Conservation (phyloP, 2,797 vertebrate genomes). For the Garrulus glandarius region DNA sequence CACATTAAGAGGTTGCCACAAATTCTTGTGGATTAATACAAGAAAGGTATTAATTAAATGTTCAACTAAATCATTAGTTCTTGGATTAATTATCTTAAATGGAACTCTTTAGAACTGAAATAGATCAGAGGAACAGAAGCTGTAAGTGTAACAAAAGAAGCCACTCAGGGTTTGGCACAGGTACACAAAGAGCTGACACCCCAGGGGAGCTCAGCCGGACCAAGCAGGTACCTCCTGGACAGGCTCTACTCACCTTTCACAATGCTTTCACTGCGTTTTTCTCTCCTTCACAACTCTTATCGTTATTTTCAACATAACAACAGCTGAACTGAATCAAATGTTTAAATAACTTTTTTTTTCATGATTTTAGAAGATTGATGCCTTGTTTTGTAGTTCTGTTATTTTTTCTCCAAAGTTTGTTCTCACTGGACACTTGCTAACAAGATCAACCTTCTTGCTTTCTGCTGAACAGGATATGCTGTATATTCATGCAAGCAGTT, state of each 20-base stretch:
- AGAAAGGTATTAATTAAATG: not conserved
- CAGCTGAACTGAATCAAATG: not conserved
- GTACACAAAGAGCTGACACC: not conserved
- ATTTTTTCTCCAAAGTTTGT: not conserved
- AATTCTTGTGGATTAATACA: not conserved
- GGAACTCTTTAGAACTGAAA: not conserved
- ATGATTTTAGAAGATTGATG: not conserved
- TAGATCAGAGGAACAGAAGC: not conserved
- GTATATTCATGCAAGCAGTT: not conserved
- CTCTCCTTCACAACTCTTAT: not conserved
- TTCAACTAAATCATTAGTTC: not conserved
- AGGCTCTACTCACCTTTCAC: not conserved
- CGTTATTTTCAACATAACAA: not conserved
- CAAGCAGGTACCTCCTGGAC: not conserved
- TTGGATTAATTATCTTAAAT: not conserved
- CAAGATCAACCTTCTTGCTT: not conserved
- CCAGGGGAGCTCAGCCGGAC: not conserved
- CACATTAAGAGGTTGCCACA: not conserved
- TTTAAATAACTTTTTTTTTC: not conserved
- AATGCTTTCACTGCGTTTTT: not conserved
- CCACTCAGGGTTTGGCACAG: not conserved
- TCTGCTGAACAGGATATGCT: not conserved
- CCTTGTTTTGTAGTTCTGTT: not conserved
- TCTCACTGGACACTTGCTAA: not conserved
- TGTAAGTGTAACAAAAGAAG: not conserved